A percentile compares a stretch with the other conserved stretches of the same genome.
phyloP scores from a whole-genome alignment of 1,140 invertebrate genomes.

The Bemisia tabaci region DNA sequence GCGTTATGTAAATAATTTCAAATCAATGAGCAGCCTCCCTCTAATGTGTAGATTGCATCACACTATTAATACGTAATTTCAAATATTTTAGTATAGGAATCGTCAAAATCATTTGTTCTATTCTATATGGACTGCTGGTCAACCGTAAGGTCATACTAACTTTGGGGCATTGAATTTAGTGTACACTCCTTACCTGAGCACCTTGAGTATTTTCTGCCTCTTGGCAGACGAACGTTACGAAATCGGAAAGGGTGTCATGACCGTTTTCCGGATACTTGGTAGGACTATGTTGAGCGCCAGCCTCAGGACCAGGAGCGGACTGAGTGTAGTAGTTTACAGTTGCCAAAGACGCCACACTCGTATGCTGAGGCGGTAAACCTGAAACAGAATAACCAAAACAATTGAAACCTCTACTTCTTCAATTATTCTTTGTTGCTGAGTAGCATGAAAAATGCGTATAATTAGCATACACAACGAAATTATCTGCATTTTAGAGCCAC shows the following conservation, averaged over 20 bases:
- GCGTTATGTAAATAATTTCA: too few relatives aligned
- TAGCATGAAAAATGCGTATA: conserved; percentile 1
- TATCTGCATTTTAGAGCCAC: too few relatives aligned
- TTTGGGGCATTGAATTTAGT: too few relatives aligned
- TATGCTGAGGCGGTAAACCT: conserved; percentile 43
- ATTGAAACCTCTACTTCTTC: background rate
- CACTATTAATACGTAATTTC: too few relatives aligned
- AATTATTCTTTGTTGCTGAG: background rate
- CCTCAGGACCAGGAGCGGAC: conserved; percentile 32
- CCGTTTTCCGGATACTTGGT: conserved; percentile 69
- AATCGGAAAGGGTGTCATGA: conserved; percentile 83
- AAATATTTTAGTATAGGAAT: too few relatives aligned
- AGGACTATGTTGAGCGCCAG: conserved; percentile 42
- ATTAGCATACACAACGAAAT: conserved; percentile 4
- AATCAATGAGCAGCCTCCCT: too few relatives aligned
- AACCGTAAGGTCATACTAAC: too few relatives aligned
- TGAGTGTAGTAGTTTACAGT: conserved; percentile 49
- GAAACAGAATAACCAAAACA: too few relatives aligned
- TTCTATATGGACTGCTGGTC: too few relatives aligned
- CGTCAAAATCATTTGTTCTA: too few relatives aligned
- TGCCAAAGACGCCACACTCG: conserved; percentile 48
- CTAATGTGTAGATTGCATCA: too few relatives aligned
- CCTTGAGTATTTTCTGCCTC: conserved; percentile 71
- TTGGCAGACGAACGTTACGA: conserved; percentile 92
- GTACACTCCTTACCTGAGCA: conserved; percentile 58